phyloP scores from a whole-genome alignment of 2,888 invertebrate species.

The Melieria omissa region DNA sequence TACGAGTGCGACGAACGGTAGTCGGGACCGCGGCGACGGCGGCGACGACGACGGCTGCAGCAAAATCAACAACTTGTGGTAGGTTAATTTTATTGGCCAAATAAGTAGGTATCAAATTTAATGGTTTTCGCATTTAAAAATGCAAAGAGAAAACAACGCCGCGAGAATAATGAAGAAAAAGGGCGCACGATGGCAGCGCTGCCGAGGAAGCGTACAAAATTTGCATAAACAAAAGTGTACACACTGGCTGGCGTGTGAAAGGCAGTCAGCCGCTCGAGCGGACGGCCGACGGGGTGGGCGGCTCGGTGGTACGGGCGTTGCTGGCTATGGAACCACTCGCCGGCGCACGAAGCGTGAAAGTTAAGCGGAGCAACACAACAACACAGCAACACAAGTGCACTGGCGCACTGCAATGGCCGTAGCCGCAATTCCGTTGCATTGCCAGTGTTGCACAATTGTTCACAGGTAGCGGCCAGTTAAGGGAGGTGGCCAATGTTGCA shows the following conservation, averaged over 20 bases:
- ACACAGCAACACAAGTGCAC: too few relatives aligned
- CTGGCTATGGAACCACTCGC: slow-evolving; percentile 8
- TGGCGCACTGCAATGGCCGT: too few relatives aligned
- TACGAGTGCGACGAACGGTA: neutral
- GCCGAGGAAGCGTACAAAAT: slow-evolving; percentile 5
- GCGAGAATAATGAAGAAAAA: slow-evolving; percentile 34
- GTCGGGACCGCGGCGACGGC: neutral
- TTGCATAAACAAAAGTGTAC: slow-evolving; percentile 34
- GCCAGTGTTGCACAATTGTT: too few relatives aligned
- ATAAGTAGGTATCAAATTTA: slow-evolving; percentile 61
- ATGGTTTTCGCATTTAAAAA: slow-evolving; percentile 40
- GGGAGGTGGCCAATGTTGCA: too few relatives aligned
- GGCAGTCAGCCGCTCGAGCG: neutral
- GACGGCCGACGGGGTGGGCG: neutral
- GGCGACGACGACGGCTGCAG: slow-evolving; percentile 5
- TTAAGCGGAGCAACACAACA: neutral
- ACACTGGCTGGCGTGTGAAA: slow-evolving; percentile 5
- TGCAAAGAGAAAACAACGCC: slow-evolving; percentile 8
- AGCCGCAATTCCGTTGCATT: too few relatives aligned
- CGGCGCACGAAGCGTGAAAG: slow-evolving; percentile 45
- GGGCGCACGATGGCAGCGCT: too few relatives aligned
- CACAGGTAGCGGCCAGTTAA: too few relatives aligned
- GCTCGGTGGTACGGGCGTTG: slow-evolving; percentile 24
- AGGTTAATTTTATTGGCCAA: slow-evolving; percentile 63
- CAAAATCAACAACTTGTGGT: slow-evolving; percentile 33